These are phyloP conservation scores for Clitarchus hookeri DNA, from an alignment of 2,888 invertebrate species.

Conservation along the genomic window DNA sequence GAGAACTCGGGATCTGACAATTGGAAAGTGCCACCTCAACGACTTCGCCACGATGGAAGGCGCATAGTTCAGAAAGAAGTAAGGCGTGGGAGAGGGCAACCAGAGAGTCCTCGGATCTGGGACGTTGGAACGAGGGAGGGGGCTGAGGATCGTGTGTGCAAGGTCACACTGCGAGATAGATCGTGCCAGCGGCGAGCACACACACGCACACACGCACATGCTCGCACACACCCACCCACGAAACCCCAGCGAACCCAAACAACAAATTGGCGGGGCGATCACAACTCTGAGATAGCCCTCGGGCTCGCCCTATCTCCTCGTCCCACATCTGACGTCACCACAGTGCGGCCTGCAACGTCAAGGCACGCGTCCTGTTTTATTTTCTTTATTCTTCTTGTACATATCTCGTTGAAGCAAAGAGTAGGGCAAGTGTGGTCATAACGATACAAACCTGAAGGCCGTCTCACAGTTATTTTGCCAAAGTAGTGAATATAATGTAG, in stretches of 20 bases:
- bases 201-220: not conserved
- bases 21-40: no score
- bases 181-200: not conserved
- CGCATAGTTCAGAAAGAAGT: not conserved
- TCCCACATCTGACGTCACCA: not conserved
- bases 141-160: not conserved
- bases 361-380: no score
- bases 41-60: not conserved
- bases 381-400: no score
- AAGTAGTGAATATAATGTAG: no score
- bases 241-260: not conserved
- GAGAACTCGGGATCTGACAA: no score
- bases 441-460: no score
- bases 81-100: not conserved
- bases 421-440: no score
- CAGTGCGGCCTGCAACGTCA: not conserved
- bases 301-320: not conserved
- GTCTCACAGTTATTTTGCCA: no score
- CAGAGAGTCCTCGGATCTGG: not conserved
- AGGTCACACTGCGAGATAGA: not conserved
- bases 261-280: constrained; percentile 8
- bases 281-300: not conserved
- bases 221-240: not conserved
- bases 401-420: no score
- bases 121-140: no score